A percentile compares a stretch with the other conserved stretches of the same genome.
Evolutionary conservation across 2,113 vertebrate genomes (phyloP).

Genomic region (Telmatochromis sp.): DNA sequence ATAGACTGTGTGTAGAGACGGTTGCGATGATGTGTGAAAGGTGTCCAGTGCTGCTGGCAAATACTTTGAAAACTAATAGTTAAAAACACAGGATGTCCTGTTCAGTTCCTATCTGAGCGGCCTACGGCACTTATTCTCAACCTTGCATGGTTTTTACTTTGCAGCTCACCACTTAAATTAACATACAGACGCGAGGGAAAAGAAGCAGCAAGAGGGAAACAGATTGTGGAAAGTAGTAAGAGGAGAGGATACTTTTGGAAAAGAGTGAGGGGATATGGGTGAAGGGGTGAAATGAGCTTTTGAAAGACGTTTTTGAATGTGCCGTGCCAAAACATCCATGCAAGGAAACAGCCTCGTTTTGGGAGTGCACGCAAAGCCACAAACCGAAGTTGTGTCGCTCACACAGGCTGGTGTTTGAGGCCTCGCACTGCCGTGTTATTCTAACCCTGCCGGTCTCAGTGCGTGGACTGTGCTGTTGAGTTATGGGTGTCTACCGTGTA

Average conservation of each 20-base stretch:
- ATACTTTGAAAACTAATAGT: background rate
- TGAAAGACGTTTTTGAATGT: slow-evolving; percentile 50
- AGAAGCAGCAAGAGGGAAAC: background rate
- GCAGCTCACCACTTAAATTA: background rate
- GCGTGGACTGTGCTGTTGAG: slow-evolving; percentile 18
- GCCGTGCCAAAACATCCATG: slow-evolving; percentile 29
- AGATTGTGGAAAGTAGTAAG: background rate
- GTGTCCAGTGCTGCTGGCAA: background rate
- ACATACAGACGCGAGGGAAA: background rate
- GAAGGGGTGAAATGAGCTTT: slow-evolving; percentile 34
- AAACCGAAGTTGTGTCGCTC: slow-evolving; percentile 12
- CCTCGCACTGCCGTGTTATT: slow-evolving; percentile 43
- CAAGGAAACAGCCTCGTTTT: slow-evolving; percentile 28
- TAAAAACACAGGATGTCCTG: background rate
- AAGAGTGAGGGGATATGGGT: background rate
- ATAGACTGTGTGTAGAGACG: background rate
- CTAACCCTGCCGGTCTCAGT: slow-evolving; percentile 40
- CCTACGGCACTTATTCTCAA: slow-evolving; percentile 1
- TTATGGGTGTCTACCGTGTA: background rate
- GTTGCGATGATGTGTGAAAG: background rate
- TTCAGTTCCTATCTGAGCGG: background rate
- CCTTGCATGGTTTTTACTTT: slow-evolving; percentile 17
- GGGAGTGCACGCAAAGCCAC: background rate
- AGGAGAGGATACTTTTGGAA: background rate
- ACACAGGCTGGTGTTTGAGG: background rate